phyloP scores from a whole-genome alignment of 2,113 vertebrate species.

The Antidorcas marsupialis region DNA sequence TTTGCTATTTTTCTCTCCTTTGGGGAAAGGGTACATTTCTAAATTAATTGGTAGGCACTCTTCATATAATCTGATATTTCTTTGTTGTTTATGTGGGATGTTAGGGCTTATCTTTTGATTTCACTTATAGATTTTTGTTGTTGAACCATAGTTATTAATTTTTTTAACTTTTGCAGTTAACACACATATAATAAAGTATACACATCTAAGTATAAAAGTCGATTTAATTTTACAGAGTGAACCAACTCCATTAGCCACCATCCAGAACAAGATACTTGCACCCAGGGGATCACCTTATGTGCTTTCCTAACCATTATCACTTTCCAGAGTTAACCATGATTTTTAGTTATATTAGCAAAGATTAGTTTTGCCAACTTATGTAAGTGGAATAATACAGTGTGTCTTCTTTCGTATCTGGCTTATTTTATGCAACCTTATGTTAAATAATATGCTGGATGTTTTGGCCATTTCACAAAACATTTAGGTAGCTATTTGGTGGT shows the following conservation, averaged over 20 bases:
- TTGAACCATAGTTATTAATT: not conserved
- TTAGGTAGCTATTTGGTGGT: not conserved
- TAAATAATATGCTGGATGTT: not conserved
- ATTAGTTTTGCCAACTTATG: not conserved
- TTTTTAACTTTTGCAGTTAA: not conserved
- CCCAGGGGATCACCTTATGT: not conserved
- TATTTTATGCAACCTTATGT: not conserved
- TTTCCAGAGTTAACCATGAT: not conserved
- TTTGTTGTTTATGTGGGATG: not conserved
- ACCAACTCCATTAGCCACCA: not conserved
- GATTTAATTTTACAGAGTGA: not conserved
- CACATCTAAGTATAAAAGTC: not conserved
- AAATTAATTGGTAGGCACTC: not conserved
- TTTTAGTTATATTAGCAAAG: not conserved
- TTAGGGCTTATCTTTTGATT: not conserved
- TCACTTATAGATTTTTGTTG: not conserved
- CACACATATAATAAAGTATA: not conserved
- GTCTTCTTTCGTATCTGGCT: not conserved
- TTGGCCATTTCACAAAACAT: not conserved
- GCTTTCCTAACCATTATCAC: not conserved
- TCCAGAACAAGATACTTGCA: not conserved
- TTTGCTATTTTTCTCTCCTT: not conserved
- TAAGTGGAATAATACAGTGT: not conserved
- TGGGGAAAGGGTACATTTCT: not conserved
- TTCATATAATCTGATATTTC: not conserved